Conservation (phyloP, 37 sponge, comb jelly and placozoan genomes). For the Lycopodina hypogea region DNA sequence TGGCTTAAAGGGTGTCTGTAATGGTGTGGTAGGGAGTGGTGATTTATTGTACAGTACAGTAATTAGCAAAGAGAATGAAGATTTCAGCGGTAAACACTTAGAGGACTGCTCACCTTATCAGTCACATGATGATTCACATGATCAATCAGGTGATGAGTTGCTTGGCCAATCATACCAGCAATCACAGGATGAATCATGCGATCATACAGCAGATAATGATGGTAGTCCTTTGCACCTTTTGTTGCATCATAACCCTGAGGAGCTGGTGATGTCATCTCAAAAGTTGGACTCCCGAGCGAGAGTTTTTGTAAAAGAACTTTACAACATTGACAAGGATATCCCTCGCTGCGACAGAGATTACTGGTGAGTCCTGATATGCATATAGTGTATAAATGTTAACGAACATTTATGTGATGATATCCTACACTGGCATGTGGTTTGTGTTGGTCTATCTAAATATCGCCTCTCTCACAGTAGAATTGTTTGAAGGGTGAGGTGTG, state of each 20-base stretch:
- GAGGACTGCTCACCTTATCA: neutral
- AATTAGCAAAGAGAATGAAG: too few species aligned
- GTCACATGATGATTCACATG: too few species aligned
- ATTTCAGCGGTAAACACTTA: neutral
- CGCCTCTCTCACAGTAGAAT: neutral
- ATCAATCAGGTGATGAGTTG: too few species aligned
- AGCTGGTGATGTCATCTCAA: neutral
- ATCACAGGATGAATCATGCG: too few species aligned
- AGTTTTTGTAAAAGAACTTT: constrained; percentile 49
- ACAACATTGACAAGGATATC: constrained; percentile 92
- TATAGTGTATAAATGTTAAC: neutral
- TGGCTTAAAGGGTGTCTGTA: too few species aligned
- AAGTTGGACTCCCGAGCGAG: constrained; percentile 23
- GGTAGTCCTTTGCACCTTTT: too few species aligned
- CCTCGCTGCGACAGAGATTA: constrained; percentile 92
- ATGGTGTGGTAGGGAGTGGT: too few species aligned
- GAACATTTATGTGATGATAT: neutral
- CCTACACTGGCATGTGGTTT: neutral
- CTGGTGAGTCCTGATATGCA: constrained; percentile 34
- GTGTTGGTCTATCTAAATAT: neutral
- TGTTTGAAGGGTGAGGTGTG: too few species aligned
- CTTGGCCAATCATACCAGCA: too few species aligned
- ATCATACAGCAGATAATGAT: too few species aligned
- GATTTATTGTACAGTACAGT: too few species aligned
- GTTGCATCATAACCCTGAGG: neutral